Evolutionary conservation across 1,140 invertebrate species (phyloP), one percentile per base, ranked within the genome.

Genomic region (Bathynomus jamesi): DNA sequence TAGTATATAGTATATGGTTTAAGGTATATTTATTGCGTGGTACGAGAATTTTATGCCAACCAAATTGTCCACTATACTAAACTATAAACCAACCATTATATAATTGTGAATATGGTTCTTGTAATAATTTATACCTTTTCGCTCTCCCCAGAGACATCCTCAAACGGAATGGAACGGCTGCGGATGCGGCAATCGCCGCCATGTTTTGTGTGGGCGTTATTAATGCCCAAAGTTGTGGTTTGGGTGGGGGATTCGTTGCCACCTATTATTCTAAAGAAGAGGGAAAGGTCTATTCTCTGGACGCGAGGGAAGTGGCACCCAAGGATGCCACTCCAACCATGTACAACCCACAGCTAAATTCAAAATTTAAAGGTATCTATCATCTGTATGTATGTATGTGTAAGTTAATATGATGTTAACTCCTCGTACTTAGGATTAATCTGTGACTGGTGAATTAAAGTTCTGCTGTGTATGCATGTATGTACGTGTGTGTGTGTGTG

Each of bases 161-260:
- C 1, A 78, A 86, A 21, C 83, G 85, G 67, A 91, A 91, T 80
- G 95, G 94, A 0, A 93, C 90, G 75, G 93, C 92, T 0, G 90
- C 95, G 17, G 95, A 97, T 81, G 90, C 93, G 1, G 88, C 91
- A 0, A 87, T 97, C 28, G 89, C 92, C 0, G 83, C 90, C 0
- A 83, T 94, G 78, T 88, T 96, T 70, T 96, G 94, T 84, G 90
- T 92, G 78, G 91, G 93, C 0, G 85, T 96, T 0, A 84, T 92
- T 11, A 91, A 94, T 79, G 85, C 90, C 75, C 91, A 96, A 77
- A 92, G 90, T 79, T 89, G 93, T 85, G 95, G 95, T 0, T 78
- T 88, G 63, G 94, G 94, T 3, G 95, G 95, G 62, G 94, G 93
- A 0, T 89, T 90, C 60, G 28, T 69, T 21, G 21, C 62, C 7